phyloP scores from a whole-genome alignment of 2,888 invertebrate species.

The Ectemnius cavifrons region DNA sequence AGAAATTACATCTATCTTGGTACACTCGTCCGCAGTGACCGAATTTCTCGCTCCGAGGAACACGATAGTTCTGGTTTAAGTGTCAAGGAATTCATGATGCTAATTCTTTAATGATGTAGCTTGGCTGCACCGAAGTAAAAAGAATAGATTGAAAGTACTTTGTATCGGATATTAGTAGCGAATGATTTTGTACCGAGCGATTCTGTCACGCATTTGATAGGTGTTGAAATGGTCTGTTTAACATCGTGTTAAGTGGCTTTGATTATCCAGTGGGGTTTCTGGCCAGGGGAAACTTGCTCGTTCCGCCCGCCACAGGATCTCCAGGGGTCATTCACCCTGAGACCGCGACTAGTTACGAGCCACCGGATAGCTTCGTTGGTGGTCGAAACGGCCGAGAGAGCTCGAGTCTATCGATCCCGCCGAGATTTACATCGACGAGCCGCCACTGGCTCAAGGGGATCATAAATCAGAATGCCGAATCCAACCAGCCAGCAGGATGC shows the following conservation, averaged over 20 bases:
- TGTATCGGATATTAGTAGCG: too few relatives aligned
- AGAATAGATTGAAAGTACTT: too few relatives aligned
- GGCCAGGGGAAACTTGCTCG: slow-evolving; percentile 33
- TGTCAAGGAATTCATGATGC: too few relatives aligned
- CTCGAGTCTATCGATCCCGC: slow-evolving; percentile 70
- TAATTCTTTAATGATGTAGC: too few relatives aligned
- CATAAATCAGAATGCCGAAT: slow-evolving; percentile 68
- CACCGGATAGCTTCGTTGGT: slow-evolving; percentile 59
- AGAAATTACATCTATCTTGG: background rate
- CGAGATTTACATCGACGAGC: slow-evolving; percentile 72
- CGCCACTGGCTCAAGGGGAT: slow-evolving; percentile 61
- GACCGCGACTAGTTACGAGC: slow-evolving; percentile 69
- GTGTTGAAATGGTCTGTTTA: background rate
- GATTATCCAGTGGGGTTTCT: slow-evolving; percentile 12
- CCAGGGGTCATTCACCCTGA: slow-evolving; percentile 72
- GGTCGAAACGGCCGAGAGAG: slow-evolving; percentile 56
- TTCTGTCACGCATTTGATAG: background rate
- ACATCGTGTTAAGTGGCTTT: background rate
- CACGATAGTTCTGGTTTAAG: too few relatives aligned
- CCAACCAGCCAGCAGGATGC: slow-evolving; percentile 38
- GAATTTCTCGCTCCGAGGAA: background rate
- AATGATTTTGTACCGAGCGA: too few relatives aligned
- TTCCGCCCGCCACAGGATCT: slow-evolving; percentile 38
- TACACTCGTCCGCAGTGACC: background rate
- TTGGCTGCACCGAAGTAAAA: too few relatives aligned